Conservation (phyloP, 2,113 vertebrate species). For the Elaphurus davidianus region DNA sequence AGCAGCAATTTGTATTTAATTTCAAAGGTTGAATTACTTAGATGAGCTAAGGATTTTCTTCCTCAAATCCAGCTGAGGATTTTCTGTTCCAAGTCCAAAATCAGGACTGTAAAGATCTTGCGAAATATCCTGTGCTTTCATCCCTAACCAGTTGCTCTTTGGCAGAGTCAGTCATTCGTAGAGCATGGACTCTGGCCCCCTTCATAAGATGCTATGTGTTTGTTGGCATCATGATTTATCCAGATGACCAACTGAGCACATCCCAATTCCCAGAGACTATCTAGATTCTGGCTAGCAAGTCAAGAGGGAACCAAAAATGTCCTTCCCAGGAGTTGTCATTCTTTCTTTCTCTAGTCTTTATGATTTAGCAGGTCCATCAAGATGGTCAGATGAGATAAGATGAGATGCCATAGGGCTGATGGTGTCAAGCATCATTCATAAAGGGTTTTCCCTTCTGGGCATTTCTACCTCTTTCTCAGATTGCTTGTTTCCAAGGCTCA, state of each 20-base stretch:
- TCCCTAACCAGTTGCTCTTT: neutral
- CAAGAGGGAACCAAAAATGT: neutral
- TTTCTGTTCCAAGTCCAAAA: neutral
- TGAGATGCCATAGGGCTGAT: neutral
- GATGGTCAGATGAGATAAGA: neutral
- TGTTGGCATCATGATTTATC: neutral
- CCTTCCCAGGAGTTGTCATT: neutral
- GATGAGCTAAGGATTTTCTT: neutral
- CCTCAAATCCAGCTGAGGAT: neutral
- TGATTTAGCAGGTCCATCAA: neutral
- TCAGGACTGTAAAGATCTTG: neutral
- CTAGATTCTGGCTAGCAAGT: neutral
- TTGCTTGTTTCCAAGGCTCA: neutral
- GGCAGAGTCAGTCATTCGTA: neutral
- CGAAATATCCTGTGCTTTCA: neutral
- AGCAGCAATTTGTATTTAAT: slow-evolving; percentile 29
- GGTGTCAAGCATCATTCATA: neutral
- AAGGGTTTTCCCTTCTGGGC: neutral
- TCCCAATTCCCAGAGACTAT: neutral
- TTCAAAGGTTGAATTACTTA: slow-evolving; percentile 48
- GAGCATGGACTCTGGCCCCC: neutral
- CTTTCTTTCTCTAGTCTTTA: neutral
- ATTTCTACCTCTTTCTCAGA: neutral
- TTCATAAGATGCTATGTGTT: neutral
- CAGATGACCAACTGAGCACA: neutral